Evolutionary conservation across 2,888 invertebrate species (phyloP).

Genomic region (Luperina testacea): DNA sequence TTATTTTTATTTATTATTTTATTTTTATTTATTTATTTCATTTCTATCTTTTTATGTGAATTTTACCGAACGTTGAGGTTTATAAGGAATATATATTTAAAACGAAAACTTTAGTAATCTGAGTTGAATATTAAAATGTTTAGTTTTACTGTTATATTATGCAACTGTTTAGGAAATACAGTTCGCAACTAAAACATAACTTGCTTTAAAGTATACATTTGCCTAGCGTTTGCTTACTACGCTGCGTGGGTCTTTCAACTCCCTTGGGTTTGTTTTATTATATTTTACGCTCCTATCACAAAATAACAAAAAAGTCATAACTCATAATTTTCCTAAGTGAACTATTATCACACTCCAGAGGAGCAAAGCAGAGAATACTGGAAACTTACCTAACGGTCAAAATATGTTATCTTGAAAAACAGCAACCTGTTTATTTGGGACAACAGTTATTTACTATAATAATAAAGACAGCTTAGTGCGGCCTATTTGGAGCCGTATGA

Average conservation of each 20-base stretch:
- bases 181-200: constrained; percentile 23
- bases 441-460: constrained; percentile 44
- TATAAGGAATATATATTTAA: constrained; percentile 36
- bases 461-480: constrained; percentile 42
- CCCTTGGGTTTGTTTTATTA: not conserved
- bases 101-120: constrained; percentile 43
- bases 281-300: constrained; percentile 1
- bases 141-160: constrained; percentile 12
- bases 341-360: constrained; percentile 27
- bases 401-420: constrained; percentile 51
- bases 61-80: constrained; percentile 39
- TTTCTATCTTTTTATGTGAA: no score
- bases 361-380: constrained; percentile 1
- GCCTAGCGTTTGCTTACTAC: constrained; percentile 7
- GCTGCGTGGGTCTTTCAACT: constrained; percentile 22
- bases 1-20: no score
- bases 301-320: not conserved
- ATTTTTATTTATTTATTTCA: no score
- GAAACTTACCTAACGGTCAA: constrained; percentile 15
- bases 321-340: constrained; percentile 28
- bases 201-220: constrained; percentile 31
- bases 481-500: constrained; percentile 22
- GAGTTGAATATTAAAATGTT: constrained; percentile 39
- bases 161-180: constrained; percentile 31
- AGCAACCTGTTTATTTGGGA: constrained; percentile 47